Conservation (phyloP, 2,888 invertebrate species). For the Panorpa germanica region DNA sequence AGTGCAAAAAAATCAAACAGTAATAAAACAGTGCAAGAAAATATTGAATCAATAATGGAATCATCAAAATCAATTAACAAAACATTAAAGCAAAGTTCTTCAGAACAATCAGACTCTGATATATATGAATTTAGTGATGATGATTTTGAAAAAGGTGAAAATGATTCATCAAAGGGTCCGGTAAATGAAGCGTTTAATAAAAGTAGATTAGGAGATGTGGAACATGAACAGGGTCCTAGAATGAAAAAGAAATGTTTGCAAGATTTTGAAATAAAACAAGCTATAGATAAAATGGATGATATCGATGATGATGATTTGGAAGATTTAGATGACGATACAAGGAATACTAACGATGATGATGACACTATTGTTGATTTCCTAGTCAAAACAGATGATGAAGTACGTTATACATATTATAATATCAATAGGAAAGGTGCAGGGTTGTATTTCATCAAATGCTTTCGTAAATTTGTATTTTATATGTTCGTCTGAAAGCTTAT, state of each 20-base stretch:
- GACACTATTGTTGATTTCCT: constrained; percentile 20
- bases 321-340: constrained; percentile 12
- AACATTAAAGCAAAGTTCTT: no score
- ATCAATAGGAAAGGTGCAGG: not conserved
- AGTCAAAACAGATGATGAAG: constrained; percentile 20
- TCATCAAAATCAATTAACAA: no score
- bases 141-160: no score
- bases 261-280: constrained; percentile 5
- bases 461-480: not conserved
- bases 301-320: constrained; percentile 13
- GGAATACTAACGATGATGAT: constrained; percentile 13
- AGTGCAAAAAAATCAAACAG: no score
- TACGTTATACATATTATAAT: constrained; percentile 14
- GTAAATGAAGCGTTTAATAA: no score
- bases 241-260: not conserved
- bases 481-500: not conserved
- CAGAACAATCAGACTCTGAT: no score
- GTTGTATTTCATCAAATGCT: not conserved
- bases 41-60: no score
- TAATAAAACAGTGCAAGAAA: no score
- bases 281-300: not conserved
- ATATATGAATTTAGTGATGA: no score
- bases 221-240: no score
- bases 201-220: no score
- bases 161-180: no score